Evolutionary conservation across 2,113 vertebrate species (phyloP).

Genomic region (Malurus elegans): DNA sequence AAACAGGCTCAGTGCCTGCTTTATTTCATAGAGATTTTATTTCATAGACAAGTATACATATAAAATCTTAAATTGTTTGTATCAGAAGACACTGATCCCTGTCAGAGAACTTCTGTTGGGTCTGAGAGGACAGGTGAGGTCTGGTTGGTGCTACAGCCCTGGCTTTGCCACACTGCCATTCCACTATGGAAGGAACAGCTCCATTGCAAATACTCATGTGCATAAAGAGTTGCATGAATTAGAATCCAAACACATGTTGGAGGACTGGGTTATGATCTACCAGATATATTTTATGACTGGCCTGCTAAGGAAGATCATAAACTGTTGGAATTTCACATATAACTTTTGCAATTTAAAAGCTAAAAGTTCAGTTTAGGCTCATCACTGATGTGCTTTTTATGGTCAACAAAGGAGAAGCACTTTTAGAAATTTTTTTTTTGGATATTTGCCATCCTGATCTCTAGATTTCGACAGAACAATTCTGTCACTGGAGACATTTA

Average conservation of each 20-base stretch:
- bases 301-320: neutral
- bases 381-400: neutral
- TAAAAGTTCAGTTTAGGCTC: neutral
- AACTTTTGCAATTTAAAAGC: neutral
- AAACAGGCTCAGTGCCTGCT: neutral
- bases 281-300: neutral
- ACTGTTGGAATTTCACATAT: neutral
- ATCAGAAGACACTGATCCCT: neutral
- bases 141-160: neutral
- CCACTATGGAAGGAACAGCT: neutral
- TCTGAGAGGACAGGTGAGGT: neutral
- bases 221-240: neutral
- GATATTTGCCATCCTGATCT: neutral
- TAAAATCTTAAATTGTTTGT: neutral
- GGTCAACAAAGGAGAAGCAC: neutral
- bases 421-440: neutral
- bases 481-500: neutral
- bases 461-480: neutral
- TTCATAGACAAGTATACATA: neutral
- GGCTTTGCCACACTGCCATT: neutral
- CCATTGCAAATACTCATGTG: rapidly evolving
- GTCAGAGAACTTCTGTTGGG: neutral
- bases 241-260: neutral
- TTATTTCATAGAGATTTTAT: neutral
- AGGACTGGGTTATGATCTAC: neutral